Base-by-base conservation (phyloP, 2,113 vertebrate species). In the Donacobius atricapilla region DNA sequence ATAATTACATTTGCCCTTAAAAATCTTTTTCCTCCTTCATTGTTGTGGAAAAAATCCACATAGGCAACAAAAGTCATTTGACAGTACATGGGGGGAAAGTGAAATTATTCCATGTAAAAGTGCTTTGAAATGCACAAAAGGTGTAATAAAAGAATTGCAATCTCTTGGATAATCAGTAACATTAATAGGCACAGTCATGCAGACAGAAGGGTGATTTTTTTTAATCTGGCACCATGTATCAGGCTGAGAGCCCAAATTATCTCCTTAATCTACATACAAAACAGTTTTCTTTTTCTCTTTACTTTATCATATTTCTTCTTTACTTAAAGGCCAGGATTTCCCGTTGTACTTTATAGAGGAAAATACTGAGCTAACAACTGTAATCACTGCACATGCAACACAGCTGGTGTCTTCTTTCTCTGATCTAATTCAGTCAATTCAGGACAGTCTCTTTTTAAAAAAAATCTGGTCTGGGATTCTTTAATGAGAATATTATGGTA, bases 1-100 rank as follows among this genome's bases (percentile, higher is more conserved):
- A 54, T 79, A 93, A 90, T 77, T 90, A 92, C n/a, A 69, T 40
- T 93, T 85, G 47, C 22, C 17, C 92, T 93, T 72, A 71, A 84
- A 84, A 75, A 76, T 69, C 15, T n/a, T 94, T 78, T 87, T 85
- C 53, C 18, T 79, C n/a, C n/a, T 90, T 88, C 28, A 24, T 5
- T 90, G 25, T 47, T 84, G 25, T 58, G 40, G 24, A 60, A 30
- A 83, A 87, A 86, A 76, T 83, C 45, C 73, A 76, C 39, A 50
- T 21, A 72, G 85, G 40, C 51, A 76, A 87, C 83, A 90, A 70
- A 63, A 19, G 33, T 51, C 8, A 35, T 82, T 68, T 91, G 50
- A 84, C 23, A 85, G 37, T 75, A 60, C 40, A 51, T 60, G 4
- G 31, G 78, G 28, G 50, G 31, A 87, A 28, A 85, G 31, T 65